These are phyloP conservation scores for Arbacia lixula DNA, from an alignment of 53 echinoderm and acorn worm genomes.

Conservation along the genomic window DNA sequence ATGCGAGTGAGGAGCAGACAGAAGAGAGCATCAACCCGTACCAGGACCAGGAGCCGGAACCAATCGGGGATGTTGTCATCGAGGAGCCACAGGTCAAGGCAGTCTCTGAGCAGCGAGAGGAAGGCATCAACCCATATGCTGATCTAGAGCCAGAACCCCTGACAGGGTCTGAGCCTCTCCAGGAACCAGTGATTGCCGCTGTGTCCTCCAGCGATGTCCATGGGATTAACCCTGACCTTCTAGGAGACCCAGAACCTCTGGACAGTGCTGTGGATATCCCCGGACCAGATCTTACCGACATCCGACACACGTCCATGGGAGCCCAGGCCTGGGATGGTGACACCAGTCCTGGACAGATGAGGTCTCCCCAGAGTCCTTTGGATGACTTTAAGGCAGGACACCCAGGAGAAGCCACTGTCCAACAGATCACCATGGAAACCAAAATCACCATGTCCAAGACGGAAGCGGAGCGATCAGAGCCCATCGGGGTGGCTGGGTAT, in stretches of 20 bases:
- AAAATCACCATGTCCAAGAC: slow-evolving; percentile 51
- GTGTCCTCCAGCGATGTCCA: slow-evolving; percentile 81
- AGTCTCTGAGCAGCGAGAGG: neutral
- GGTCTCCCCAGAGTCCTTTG: slow-evolving; percentile 43
- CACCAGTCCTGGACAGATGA: slow-evolving; percentile 45
- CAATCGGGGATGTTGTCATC: slow-evolving; percentile 62
- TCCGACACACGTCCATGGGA: slow-evolving; percentile 74
- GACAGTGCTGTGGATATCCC: slow-evolving; percentile 72
- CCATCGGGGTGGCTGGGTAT: slow-evolving; percentile 17
- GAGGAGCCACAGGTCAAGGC: slow-evolving; percentile 61
- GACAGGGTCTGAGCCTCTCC: slow-evolving; percentile 49
- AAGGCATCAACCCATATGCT: slow-evolving; percentile 73
- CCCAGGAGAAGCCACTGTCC: slow-evolving; percentile 68
- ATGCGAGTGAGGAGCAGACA: slow-evolving; percentile 35
- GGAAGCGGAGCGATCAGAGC: slow-evolving; percentile 38
- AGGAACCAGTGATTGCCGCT: slow-evolving; percentile 68
- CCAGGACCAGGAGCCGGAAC: slow-evolving; percentile 64
- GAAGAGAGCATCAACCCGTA: slow-evolving; percentile 76
- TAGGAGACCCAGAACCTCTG: slow-evolving; percentile 81
- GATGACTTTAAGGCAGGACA: slow-evolving; percentile 54
- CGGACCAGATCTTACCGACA: slow-evolving; percentile 81
- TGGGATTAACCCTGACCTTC: slow-evolving; percentile 90
- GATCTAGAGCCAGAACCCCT: slow-evolving; percentile 72
- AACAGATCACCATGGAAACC: slow-evolving; percentile 59
- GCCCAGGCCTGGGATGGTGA: slow-evolving; percentile 81